Base-by-base conservation (phyloP, 2,113 vertebrate genomes). In the Alaudala cheleensis region DNA sequence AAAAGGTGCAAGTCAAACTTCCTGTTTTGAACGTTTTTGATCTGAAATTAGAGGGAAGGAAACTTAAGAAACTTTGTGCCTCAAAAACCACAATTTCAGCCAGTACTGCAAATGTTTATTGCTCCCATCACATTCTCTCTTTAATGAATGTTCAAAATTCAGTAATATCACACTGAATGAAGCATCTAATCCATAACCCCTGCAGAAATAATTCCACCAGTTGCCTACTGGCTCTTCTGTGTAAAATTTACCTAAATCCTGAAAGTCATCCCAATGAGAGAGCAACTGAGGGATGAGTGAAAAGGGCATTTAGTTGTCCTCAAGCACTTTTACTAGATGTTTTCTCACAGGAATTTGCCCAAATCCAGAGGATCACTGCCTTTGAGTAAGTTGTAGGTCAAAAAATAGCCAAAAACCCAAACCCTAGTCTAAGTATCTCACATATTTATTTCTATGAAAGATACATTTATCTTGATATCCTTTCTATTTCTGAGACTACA, bases 11-110 rank as follows among this genome's bases (percentile, higher is more conserved):
- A 87, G 69, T 73, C 72, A 60, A 66, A 50, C 95, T 97, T 97
- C 96, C 97, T 97, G 96, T 97, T 97, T 96, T 96, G 77, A 94
- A 93, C 88, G 25, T 66, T 77, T 96, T 23, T 96, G 44, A 95
- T 78, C 83, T 92, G 92, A 94, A 97, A 90, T 79, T 81, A 96
- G 65, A 83, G 64, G 69, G 95, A 96, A 97, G 97, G 93, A 96
- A 96, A 74, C 92, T 91, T 81, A 83, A 93, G 92, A 96, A 96
- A 95, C 60, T 5, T 2, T 17, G 16, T 44, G 87, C 81, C 92
- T 81, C 88, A 87, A 34, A 96, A 91, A 25, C 90, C 88, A 79
- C 94, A 79, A 34, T 56, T 92, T 90, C 66, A 88, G 87, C 69
- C 89, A 81, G 50, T 3, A 9, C 39, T 72, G 85, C 50, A 29